A percentile compares a stretch with the other conserved stretches of the same genome.
Conservation (phyloP, 2,888 invertebrate genomes). For the Microplitis manilae region DNA sequence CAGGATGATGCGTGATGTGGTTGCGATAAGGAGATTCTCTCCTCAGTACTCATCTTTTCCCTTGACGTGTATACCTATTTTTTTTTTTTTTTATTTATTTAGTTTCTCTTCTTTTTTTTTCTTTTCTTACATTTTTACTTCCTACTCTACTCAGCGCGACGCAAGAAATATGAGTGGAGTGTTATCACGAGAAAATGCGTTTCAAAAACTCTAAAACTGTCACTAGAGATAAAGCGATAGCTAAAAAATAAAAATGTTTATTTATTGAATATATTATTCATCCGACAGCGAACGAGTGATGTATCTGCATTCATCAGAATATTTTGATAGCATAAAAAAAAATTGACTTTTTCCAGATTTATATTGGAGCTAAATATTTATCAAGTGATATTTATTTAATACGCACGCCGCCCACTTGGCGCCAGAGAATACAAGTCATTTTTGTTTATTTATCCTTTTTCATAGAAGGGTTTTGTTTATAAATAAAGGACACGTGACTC, state of each 20-base stretch:
- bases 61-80: constrained; percentile 33
- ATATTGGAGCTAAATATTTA: too few species aligned
- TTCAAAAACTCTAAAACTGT: constrained; percentile 5
- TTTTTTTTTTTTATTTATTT: constrained; percentile 24
- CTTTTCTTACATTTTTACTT: not conserved
- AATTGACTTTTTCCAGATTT: not conserved
- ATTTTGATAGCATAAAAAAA: not conserved
- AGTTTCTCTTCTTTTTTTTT: not conserved
- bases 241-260: not conserved
- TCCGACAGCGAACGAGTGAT: not conserved
- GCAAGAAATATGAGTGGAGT: constrained; percentile 6
- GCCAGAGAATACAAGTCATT: not conserved
- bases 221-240: not conserved
- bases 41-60: constrained; percentile 39
- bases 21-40: constrained; percentile 50
- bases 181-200: constrained; percentile 17
- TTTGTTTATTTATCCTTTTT: not conserved
- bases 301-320: constrained; percentile 3
- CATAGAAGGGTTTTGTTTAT: not conserved
- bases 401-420: too few species aligned
- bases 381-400: too few species aligned
- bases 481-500: not conserved
- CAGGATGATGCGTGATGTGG: constrained; percentile 56
- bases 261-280: constrained; percentile 12
- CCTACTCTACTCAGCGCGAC: not conserved